Conservation (phyloP, 1,140 invertebrate species). For the Kradibia gibbosae region DNA sequence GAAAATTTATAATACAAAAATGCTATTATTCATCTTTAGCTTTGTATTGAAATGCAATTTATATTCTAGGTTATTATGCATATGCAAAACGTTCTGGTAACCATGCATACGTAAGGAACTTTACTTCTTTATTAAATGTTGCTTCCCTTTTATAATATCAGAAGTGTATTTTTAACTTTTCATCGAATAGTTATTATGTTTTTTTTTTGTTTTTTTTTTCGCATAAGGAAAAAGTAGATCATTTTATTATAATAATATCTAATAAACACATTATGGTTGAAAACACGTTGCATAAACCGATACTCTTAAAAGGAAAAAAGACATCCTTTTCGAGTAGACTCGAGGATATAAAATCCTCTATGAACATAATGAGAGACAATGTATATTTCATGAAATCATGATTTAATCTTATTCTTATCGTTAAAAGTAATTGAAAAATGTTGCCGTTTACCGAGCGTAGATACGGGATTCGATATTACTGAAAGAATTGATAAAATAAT, state of each 20-base stretch:
- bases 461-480: not conserved
- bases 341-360: not conserved
- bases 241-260: not conserved
- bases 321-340: not conserved
- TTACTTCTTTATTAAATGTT: too few species aligned
- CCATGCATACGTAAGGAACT: too few species aligned
- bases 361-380: not conserved
- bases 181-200: too few species aligned
- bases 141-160: too few species aligned
- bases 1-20: not conserved
- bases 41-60: too few species aligned
- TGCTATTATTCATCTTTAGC: too few species aligned
- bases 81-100: too few species aligned
- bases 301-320: not conserved
- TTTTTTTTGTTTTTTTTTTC: too few species aligned
- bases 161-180: too few species aligned
- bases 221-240: not conserved
- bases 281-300: not conserved
- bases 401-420: not conserved
- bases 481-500: too few species aligned
- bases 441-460: not conserved
- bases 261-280: not conserved
- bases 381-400: not conserved
- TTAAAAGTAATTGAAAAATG: not conserved
- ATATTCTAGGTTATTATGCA: too few species aligned